Conservation (phyloP, 1,140 invertebrate species). For the Pogonognathellus flavescens region DNA sequence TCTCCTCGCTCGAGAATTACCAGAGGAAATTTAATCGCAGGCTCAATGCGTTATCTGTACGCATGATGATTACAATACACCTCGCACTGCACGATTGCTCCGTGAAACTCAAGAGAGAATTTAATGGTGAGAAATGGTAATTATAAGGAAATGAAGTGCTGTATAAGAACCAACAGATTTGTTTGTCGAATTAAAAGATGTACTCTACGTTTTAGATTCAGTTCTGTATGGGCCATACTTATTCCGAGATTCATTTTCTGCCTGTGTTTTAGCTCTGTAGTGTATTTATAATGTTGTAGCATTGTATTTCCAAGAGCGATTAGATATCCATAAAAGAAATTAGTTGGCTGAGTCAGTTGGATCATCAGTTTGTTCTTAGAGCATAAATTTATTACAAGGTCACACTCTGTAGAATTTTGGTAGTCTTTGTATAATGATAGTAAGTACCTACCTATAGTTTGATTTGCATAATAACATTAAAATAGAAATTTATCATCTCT, state of each 20-base stretch:
- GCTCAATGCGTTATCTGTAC: conserved; percentile 7
- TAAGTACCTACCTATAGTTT: too few relatives aligned
- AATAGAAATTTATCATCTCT: not conserved
- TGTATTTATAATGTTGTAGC: too few relatives aligned
- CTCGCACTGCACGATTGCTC: conserved; percentile 6
- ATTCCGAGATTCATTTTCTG: too few relatives aligned
- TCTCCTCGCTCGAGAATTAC: conserved; percentile 41
- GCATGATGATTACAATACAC: not conserved
- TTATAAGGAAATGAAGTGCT: conserved; percentile 26
- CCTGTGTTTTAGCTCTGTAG: too few relatives aligned
- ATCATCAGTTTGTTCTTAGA: too few relatives aligned
- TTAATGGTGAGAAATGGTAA: conserved; percentile 24
- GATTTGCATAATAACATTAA: not conserved
- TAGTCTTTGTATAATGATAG: too few relatives aligned
- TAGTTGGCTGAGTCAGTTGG: not conserved
- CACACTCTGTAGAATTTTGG: too few relatives aligned
- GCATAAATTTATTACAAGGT: too few relatives aligned
- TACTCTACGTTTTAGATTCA: too few relatives aligned
- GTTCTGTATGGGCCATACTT: too few relatives aligned
- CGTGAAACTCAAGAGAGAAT: not conserved
- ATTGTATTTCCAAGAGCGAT: too few relatives aligned
- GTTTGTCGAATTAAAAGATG: not conserved
- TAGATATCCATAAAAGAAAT: too few relatives aligned
- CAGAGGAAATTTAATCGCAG: not conserved
- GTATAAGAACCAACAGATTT: not conserved